A percentile compares a stretch with the other conserved stretches of the same genome.
Evolutionary conservation across 2,888 invertebrate genomes (phyloP).

Genomic region (Tinea trinotella): DNA sequence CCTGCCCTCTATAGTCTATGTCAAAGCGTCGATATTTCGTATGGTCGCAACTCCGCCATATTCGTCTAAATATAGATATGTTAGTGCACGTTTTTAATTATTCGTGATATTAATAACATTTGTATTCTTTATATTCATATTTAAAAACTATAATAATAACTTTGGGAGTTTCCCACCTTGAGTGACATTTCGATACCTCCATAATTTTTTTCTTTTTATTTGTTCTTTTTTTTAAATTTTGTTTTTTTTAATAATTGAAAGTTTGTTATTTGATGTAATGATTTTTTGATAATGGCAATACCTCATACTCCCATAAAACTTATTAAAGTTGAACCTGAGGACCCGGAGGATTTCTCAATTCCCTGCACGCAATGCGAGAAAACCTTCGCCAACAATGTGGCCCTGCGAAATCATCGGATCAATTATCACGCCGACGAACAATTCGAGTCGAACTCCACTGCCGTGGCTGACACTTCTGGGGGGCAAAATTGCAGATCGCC

Average conservation of each 20-base stretch:
- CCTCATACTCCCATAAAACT: constrained; percentile 23
- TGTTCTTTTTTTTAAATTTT: neutral
- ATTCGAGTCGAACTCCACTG: too few species aligned
- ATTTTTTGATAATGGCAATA: neutral
- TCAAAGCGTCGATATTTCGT: too few species aligned
- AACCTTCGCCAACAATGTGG: constrained; percentile 36
- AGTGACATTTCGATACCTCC: too few species aligned
- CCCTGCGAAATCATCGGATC: constrained; percentile 47
- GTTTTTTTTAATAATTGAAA: neutral
- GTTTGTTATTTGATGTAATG: neutral
- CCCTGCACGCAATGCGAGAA: constrained; percentile 44
- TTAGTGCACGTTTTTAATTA: too few species aligned
- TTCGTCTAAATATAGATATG: too few species aligned
- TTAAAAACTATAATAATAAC: too few species aligned
- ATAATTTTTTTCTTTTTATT: neutral
- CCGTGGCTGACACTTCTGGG: neutral
- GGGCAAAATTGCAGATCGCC: neutral
- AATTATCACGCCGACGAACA: constrained; percentile 45
- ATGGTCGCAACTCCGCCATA: too few species aligned
- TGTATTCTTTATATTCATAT: too few species aligned
- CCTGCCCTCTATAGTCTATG: too few species aligned
- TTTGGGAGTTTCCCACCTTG: too few species aligned
- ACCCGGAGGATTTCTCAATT: constrained; percentile 35
- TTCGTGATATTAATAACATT: too few species aligned
- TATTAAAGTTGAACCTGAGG: constrained; percentile 26